Base-by-base conservation (phyloP, 2,888 invertebrate genomes). In the Drosophila cognata region DNA sequence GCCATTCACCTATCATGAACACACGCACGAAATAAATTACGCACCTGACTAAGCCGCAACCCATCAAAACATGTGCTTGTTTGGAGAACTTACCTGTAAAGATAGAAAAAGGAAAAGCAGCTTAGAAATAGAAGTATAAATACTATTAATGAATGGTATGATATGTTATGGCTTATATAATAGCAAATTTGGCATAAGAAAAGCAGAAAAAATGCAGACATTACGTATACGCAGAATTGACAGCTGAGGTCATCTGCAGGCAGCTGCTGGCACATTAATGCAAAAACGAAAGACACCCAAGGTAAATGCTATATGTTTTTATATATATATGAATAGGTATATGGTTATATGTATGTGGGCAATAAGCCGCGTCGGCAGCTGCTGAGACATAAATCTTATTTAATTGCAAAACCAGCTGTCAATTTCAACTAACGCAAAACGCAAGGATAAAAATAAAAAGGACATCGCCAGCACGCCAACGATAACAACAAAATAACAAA, bases 401-500 rank as follows among this genome's bases (percentile, higher is more conserved):
- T 87, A 87, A 87, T 87, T 87, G 83, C 85, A 89, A 89, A 79
- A 80, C 84, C 83, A 89, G 75, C 83, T 87, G 89, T 88, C 87
- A 89, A 81, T 87, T 89, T 87, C 73, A 73, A 72, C 87, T 76
- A 86, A 83, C 46, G 51, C 72, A 56, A 41, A 57, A 64, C 35
- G 31, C 46, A 65, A 58, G 46, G 67, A 29, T 57, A 58, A 59
- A 33, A 31, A 46, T 18, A 35, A 50, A 43, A 55, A 63, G 65
- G 57, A 63, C 61, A 53, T 46, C 38, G 59, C 43, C 46, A 56
- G 33, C 43, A 25, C 7, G 8, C 48, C 25, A 43, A 43, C 43
- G 43, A 21, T 11, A 21, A 52, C 48, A 59, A 28, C 48, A 66
- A 62, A 66, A 62, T 64, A 70, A 71, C 68, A 79, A 77, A 74